A percentile compares a stretch with the other conserved stretches of the same genome.
These are phyloP conservation scores for Caradrina kadenii DNA, from an alignment of 2,888 invertebrate species.

Conservation along the genomic window DNA sequence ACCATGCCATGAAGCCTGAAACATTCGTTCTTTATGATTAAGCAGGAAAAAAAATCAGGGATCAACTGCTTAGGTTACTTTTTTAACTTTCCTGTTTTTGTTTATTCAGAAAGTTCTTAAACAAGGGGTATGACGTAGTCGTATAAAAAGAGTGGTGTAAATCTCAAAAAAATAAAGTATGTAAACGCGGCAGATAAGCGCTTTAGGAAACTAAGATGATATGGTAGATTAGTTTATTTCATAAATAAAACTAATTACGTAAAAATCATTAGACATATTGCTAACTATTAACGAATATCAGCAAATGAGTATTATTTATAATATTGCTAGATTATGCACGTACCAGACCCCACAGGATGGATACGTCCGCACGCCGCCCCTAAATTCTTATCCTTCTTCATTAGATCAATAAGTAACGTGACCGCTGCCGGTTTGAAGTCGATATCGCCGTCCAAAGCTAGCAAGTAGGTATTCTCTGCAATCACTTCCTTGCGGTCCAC, in stretches of 20 bases:
- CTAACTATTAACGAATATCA: no score
- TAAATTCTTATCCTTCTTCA: constrained; percentile 95
- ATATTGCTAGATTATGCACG: constrained; percentile 18
- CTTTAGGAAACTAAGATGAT: no score
- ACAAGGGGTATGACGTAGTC: no score
- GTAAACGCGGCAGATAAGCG: no score
- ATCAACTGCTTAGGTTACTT: no score
- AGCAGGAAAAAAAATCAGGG: constrained; percentile 92
- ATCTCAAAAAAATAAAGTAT: no score
- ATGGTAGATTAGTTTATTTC: no score
- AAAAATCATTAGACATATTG: no score
- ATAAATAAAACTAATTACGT: no score
- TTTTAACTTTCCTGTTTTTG: no score
- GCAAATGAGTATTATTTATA: neutral
- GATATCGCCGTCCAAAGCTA: constrained; percentile 97
- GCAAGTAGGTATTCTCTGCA: constrained; percentile 95
- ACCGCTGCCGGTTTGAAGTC: constrained; percentile 96
- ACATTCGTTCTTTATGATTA: constrained; percentile 97
- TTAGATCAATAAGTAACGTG: constrained; percentile 94
- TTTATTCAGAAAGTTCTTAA: no score
- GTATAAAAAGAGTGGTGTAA: no score
- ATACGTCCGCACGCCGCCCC: constrained; percentile 97
- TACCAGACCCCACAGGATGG: constrained; percentile 95
- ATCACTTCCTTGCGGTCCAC: constrained; percentile 92
- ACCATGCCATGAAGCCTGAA: constrained; percentile 99